Conservation (phyloP, 2,797 vertebrate species). For the Aulostomus chinensis region DNA sequence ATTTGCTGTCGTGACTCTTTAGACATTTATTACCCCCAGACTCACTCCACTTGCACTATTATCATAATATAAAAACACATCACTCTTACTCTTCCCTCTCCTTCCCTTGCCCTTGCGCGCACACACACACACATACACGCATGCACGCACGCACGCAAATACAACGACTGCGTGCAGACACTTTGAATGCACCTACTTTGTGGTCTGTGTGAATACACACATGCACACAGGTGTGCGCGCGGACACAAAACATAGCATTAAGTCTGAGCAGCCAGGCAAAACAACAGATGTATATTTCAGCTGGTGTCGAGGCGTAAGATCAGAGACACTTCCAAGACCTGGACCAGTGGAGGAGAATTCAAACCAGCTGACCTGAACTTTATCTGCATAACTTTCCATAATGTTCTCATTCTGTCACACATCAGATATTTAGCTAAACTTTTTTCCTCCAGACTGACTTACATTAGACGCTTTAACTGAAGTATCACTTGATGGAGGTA, state of each 20-base stretch:
- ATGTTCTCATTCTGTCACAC: background rate
- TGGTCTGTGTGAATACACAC: too few relatives aligned
- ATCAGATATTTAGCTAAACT: background rate
- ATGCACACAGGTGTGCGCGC: too few relatives aligned
- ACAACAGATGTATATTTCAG: background rate
- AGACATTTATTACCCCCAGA: slow-evolving; percentile 20
- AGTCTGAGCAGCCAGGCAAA: background rate
- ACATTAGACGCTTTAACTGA: too few relatives aligned
- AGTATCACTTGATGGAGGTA: too few relatives aligned
- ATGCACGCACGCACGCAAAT: too few relatives aligned
- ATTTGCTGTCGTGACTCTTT: slow-evolving; percentile 18
- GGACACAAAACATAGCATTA: background rate
- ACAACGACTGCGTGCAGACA: too few relatives aligned
- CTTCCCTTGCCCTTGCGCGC: too few relatives aligned
- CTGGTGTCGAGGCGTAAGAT: background rate
- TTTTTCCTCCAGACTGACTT: background rate
- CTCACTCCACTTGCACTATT: slow-evolving; percentile 9
- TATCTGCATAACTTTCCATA: background rate
- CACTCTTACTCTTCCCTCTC: too few relatives aligned
- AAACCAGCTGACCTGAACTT: background rate
- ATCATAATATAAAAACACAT: slow-evolving; percentile 24
- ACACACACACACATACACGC: too few relatives aligned
- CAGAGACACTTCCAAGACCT: background rate
- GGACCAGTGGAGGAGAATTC: background rate
- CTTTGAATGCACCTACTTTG: too few relatives aligned